Percentiles rank a stretch among this genome's conserved stretches.
These are phyloP conservation scores for Augochlora pura DNA, from an alignment of 1,140 invertebrate genomes.

Conservation along the genomic window DNA sequence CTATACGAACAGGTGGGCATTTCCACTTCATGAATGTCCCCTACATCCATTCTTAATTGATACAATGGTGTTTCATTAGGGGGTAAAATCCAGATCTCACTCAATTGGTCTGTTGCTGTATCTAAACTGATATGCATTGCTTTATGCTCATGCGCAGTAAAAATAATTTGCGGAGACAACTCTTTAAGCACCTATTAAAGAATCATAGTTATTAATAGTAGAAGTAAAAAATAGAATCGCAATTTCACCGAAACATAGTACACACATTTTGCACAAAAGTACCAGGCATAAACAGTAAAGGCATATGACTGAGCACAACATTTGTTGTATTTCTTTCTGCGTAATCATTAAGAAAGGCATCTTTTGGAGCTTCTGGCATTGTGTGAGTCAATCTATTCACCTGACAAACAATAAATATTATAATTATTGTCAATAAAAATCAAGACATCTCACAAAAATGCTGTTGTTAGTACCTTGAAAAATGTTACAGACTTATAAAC, in stretches of 20 bases:
- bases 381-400: slow-evolving; percentile 85
- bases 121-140: slow-evolving; percentile 82
- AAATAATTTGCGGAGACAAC: slow-evolving; percentile 88
- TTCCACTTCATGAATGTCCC: slow-evolving; percentile 89
- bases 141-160: slow-evolving; percentile 92
- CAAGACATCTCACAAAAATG: not conserved
- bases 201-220: slow-evolving; percentile 18
- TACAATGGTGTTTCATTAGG: slow-evolving; percentile 79
- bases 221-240: slow-evolving; percentile 17
- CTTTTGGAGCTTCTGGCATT: slow-evolving; percentile 76
- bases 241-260: slow-evolving; percentile 3
- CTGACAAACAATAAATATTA: slow-evolving; percentile 76
- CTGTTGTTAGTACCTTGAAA: slow-evolving; percentile 80
- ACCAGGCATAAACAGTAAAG: slow-evolving; percentile 83
- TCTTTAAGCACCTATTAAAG: slow-evolving; percentile 83
- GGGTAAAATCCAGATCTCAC: slow-evolving; percentile 77
- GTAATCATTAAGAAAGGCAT: slow-evolving; percentile 83
- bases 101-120: slow-evolving; percentile 76
- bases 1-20: slow-evolving; percentile 97
- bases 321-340: slow-evolving; percentile 81
- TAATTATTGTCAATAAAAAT: not conserved
- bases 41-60: slow-evolving; percentile 77
- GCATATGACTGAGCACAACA: slow-evolving; percentile 87
- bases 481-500: slow-evolving; percentile 82
- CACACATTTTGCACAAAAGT: slow-evolving; percentile 83